These are phyloP conservation scores for Cephus pulcher DNA, from an alignment of 2,888 invertebrate genomes.

Conservation along the genomic window DNA sequence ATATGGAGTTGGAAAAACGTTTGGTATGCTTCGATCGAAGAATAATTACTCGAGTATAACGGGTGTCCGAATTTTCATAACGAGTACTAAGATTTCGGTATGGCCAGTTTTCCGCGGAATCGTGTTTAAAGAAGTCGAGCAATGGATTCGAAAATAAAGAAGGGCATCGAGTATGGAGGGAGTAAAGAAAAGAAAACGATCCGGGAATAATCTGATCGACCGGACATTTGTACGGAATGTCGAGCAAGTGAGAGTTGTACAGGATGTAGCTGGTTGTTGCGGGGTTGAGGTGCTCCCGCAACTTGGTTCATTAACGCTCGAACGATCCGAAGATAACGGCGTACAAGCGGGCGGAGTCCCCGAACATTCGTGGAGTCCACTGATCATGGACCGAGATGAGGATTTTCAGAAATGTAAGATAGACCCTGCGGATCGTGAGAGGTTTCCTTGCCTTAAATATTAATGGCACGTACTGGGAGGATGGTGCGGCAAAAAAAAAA, in stretches of 20 bases:
- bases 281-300: slow-evolving; percentile 16
- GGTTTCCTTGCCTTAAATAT: too few relatives aligned
- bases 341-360: slow-evolving; percentile 45
- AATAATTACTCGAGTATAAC: too few relatives aligned
- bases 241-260: slow-evolving; percentile 48
- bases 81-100: too few relatives aligned
- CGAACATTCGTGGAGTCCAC: slow-evolving; percentile 15
- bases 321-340: slow-evolving; percentile 52
- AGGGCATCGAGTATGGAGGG: slow-evolving; percentile 15
- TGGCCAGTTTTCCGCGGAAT: background rate
- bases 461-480: too few relatives aligned
- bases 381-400: slow-evolving; percentile 16
- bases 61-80: too few relatives aligned
- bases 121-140: background rate
- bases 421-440: too few relatives aligned
- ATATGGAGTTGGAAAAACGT: too few relatives aligned
- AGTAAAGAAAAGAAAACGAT: slow-evolving; percentile 6
- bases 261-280: slow-evolving; percentile 15
- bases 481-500: too few relatives aligned
- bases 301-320: slow-evolving; percentile 53
- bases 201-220: slow-evolving; percentile 47
- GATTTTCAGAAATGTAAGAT: slow-evolving; percentile 27
- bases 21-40: too few relatives aligned
- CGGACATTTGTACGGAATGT: slow-evolving; percentile 58
- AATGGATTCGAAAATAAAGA: slow-evolving; percentile 6